Base-by-base conservation (phyloP, 2,113 vertebrate species). In the Meles meles region DNA sequence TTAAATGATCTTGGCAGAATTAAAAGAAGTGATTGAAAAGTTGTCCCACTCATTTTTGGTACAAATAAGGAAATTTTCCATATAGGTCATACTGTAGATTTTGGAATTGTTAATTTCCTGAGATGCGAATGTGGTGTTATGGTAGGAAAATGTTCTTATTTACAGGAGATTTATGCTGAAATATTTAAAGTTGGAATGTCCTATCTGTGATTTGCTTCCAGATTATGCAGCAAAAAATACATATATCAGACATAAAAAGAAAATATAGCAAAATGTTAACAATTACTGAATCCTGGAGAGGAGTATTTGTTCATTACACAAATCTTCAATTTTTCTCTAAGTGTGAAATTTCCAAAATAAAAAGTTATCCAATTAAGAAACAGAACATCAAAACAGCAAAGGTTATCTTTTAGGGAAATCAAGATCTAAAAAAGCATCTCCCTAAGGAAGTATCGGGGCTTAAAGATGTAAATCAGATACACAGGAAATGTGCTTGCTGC, bases 381-480 rank as follows among this genome's bases (percentile, higher is more conserved):
- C 31, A 76, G 81, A 93, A 86, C 9, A 47, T 91, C 72, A 91
- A 92, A 67, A 31, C 79, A 96, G 29, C n/a, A 74, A 80, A 76
- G 37, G 57, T 63, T 81, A 90, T 84, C 67, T 85, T 96, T 91
- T 47, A 59, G 63, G 88, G 59, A 93, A 71, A 94, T 86, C 65
- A 1, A 82, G 59, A 83, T 21, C 86, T 88, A 82, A 96, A 79
- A 90, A 95, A 96, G 65, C 79, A 95, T 90, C 59, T 91, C 79
- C 65, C 63, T 65, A 42, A 91, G 79, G 92, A 97, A 96, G 71
- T 71, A 86, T 79, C 82, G 71, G 82, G 94, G 29, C n/a, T 88
- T 81, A 59, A 96, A 94, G 59, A 96, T 95, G 79, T 61, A 49
- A 91, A 69, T 82, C 77, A 77, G n/a, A 77, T 31, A 23, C 42